phyloP scores from a whole-genome alignment of 2,888 invertebrate genomes.

The Toxonevra muliebris region DNA sequence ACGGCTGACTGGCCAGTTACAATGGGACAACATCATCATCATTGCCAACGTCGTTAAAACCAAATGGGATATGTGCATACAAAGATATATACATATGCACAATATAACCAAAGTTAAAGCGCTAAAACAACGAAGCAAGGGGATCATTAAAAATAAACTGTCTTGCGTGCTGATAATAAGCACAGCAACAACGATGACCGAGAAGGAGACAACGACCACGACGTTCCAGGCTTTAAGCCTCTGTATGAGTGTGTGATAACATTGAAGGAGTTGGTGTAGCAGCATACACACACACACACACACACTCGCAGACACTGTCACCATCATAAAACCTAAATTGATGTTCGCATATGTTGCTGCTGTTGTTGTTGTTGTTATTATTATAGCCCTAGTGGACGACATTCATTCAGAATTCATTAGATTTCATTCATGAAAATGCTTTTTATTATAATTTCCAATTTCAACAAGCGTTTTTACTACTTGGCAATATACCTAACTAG shows the following conservation, averaged over 20 bases:
- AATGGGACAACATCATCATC: background rate
- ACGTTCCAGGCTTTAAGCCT: no score
- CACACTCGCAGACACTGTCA: background rate
- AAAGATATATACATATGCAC: background rate
- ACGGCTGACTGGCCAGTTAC: background rate
- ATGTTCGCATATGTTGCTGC: background rate
- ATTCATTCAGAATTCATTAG: conserved; percentile 57
- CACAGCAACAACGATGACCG: conserved; percentile 7
- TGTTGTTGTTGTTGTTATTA: no score
- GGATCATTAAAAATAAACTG: conserved; percentile 60
- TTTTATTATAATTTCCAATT: conserved; percentile 52
- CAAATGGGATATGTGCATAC: background rate
- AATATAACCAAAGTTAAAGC: no score
- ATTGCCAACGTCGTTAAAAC: background rate
- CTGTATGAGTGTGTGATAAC: background rate
- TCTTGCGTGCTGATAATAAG: conserved; percentile 61
- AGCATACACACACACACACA: background rate
- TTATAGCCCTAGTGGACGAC: conserved; percentile 15
- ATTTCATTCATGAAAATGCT: conserved; percentile 60
- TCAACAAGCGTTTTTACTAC: conserved; percentile 7
- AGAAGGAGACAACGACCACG: background rate
- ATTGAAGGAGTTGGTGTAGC: background rate
- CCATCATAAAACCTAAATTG: background rate
- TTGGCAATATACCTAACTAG: background rate
- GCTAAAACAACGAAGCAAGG: conserved; percentile 44